phyloP scores from a whole-genome alignment of 1,140 invertebrate species.

The Palaemon carinicauda region DNA sequence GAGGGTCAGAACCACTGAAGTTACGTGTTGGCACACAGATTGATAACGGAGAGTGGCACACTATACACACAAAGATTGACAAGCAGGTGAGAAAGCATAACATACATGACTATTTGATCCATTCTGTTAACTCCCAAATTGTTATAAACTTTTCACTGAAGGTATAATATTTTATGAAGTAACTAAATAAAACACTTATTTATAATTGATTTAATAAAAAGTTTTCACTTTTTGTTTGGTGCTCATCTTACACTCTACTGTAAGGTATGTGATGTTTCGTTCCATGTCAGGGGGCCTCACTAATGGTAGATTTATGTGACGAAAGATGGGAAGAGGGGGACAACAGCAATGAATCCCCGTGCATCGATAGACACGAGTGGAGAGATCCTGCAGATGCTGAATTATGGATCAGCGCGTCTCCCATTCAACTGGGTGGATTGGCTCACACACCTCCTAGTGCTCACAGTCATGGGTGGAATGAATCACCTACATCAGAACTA shows the following conservation, averaged over 20 bases:
- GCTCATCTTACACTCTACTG: too few species aligned
- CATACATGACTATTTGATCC: too few species aligned
- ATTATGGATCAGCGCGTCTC: background rate
- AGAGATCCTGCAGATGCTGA: background rate
- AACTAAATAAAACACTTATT: too few species aligned
- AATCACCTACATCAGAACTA: background rate
- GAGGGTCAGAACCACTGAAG: background rate
- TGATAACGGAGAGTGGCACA: conserved; percentile 20
- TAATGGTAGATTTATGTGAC: conserved; percentile 22
- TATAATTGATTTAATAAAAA: too few species aligned
- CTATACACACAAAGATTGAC: background rate
- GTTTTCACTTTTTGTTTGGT: too few species aligned
- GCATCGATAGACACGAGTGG: conserved; percentile 2
- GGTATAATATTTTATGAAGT: too few species aligned
- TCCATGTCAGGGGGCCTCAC: background rate
- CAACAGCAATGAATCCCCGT: background rate
- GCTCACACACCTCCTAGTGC: background rate
- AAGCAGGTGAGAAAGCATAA: background rate
- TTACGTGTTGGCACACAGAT: background rate
- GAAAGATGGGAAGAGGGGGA: background rate
- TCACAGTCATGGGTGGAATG: background rate
- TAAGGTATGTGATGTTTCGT: background rate
- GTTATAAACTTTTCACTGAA: too few species aligned
- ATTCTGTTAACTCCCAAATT: too few species aligned
- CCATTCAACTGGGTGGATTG: conserved; percentile 31